These are phyloP conservation scores for Todiramphus chloris DNA, from an alignment of 2,113 vertebrate genomes.

Conservation along the genomic window DNA sequence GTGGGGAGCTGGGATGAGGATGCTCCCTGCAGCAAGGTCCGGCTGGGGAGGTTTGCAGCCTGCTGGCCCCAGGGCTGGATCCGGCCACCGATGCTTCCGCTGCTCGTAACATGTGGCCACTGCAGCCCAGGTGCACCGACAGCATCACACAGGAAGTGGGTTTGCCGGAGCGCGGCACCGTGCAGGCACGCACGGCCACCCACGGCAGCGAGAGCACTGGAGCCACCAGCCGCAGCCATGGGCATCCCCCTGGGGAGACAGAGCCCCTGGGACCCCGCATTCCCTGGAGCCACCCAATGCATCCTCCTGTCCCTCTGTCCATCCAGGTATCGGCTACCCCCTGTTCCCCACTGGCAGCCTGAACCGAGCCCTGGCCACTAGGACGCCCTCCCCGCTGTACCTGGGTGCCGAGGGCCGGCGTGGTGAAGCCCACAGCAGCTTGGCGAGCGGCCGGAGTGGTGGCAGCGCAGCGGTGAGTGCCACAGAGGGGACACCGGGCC, in stretches of 20 bases:
- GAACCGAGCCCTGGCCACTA: conserved; percentile 79
- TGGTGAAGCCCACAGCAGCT: conserved; percentile 63
- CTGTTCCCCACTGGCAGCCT: conserved; percentile 82
- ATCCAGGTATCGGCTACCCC: conserved; percentile 82
- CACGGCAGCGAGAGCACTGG: fast-evolving
- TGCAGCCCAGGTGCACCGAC: background rate
- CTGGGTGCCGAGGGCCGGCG: conserved; percentile 77
- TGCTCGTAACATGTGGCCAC: background rate
- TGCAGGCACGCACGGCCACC: background rate
- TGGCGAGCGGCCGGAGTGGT: conserved; percentile 58
- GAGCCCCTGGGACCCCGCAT: fast-evolving
- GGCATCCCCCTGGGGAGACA: fast-evolving
- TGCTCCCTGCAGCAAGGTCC: fast-evolving
- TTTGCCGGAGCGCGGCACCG: background rate
- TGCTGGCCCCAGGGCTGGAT: background rate
- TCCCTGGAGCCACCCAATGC: fast-evolving
- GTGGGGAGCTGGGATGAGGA: fast-evolving
- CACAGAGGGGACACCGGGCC: fast-evolving
- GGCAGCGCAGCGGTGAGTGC: conserved; percentile 76
- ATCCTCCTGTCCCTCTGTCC: background rate
- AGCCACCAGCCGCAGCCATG: background rate
- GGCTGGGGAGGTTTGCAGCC: background rate
- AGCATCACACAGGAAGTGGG: background rate
- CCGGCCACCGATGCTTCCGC: fast-evolving
- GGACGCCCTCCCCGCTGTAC: conserved; percentile 80